These are phyloP conservation scores for Dendrocincla tyrannina DNA, from an alignment of 2,797 vertebrate genomes.

Conservation along the genomic window DNA sequence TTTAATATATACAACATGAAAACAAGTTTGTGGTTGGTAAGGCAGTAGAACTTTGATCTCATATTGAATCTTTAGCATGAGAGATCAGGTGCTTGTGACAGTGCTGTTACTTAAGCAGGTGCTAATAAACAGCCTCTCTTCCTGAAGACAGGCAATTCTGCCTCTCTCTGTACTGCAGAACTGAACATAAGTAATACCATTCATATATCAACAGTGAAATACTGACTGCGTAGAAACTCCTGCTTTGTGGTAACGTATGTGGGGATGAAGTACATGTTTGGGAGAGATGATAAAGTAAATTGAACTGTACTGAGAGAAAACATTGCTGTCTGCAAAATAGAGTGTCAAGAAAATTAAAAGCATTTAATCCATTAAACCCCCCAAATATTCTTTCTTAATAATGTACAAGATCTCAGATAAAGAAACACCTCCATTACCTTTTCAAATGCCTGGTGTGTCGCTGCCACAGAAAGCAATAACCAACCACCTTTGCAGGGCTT, in stretches of 20 bases:
- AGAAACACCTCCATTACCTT: neutral
- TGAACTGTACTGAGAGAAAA: neutral
- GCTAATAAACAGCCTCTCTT: neutral
- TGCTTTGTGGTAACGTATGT: neutral
- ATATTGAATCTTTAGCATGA: neutral
- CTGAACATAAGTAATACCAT: neutral
- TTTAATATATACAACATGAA: neutral
- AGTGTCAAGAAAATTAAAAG: neutral
- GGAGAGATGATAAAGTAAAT: neutral
- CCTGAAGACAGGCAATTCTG: neutral
- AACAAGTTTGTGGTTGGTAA: neutral
- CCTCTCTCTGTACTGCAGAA: neutral
- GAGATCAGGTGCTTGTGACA: neutral
- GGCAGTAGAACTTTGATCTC: neutral
- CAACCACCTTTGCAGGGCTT: neutral
- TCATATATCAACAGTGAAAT: neutral
- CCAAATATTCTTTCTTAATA: neutral
- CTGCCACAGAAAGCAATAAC: neutral
- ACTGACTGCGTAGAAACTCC: neutral
- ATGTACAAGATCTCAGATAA: neutral
- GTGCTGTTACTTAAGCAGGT: neutral
- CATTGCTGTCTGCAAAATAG: neutral
- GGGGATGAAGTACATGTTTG: neutral
- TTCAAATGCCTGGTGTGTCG: neutral
- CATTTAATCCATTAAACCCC: neutral